Percentiles rank a stretch among this genome's conserved stretches.
Conservation (phyloP, 2,113 vertebrate genomes). For the Nematolebias whitei region DNA sequence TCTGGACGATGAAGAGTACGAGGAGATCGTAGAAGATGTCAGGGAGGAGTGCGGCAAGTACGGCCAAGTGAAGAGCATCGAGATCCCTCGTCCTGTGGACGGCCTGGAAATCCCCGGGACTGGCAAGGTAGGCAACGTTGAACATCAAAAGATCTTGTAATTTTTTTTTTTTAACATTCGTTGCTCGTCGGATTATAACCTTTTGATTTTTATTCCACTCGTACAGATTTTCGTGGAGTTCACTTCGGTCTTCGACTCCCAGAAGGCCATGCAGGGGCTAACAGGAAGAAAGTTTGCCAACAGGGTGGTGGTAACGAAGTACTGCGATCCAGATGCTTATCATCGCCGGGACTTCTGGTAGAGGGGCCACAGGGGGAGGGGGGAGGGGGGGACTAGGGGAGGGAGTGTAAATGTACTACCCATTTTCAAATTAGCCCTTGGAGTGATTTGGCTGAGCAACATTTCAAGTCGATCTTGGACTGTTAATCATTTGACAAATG, state of each 20-base stretch:
- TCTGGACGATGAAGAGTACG: constrained; percentile 91
- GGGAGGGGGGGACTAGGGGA: background rate
- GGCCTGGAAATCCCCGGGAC: constrained; percentile 93
- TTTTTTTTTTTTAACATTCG: no score
- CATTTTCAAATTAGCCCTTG: constrained; percentile 51
- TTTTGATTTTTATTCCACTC: background rate
- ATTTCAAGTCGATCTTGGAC: constrained; percentile 54
- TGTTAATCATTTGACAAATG: constrained; percentile 33
- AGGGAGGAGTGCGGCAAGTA: constrained; percentile 93
- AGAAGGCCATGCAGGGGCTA: constrained; percentile 95
- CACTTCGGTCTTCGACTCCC: constrained; percentile 91
- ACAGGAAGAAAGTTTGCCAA: constrained; percentile 94
- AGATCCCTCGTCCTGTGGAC: constrained; percentile 92
- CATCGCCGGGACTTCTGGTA: constrained; percentile 94
- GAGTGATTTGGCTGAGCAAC: constrained; percentile 32
- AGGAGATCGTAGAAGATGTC: constrained; percentile 93
- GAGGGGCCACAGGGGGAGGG: constrained; percentile 55
- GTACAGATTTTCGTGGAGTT: constrained; percentile 93
- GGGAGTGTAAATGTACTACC: constrained; percentile 24
- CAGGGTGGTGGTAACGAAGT: constrained; percentile 94
- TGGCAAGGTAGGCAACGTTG: constrained; percentile 82
- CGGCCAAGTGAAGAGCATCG: constrained; percentile 91
- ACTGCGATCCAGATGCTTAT: constrained; percentile 94
- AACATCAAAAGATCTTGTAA: no score
- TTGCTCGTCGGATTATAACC: background rate